Evolutionary conservation across 2,113 vertebrate species (phyloP).

Genomic region (Tenrec ecaudatus): DNA sequence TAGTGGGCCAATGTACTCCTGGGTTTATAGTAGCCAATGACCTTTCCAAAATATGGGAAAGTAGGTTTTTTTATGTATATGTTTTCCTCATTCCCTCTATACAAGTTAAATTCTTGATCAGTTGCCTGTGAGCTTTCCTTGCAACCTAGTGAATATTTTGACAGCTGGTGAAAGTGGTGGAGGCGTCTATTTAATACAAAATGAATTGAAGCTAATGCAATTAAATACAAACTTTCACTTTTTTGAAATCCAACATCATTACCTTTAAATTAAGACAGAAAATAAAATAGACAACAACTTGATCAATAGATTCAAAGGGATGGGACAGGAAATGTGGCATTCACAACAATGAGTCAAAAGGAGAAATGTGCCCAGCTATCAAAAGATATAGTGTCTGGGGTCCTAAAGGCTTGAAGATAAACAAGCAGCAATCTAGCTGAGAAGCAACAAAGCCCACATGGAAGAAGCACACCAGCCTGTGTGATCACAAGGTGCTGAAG

Average conservation of each 20-base stretch:
- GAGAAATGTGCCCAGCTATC: no score
- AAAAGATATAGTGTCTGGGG: no score
- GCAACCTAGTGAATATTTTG: not conserved
- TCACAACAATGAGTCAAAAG: no score
- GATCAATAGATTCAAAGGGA: no score
- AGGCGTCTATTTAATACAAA: not conserved
- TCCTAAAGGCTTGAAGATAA: no score
- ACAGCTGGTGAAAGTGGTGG: not conserved
- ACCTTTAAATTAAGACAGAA: not conserved
- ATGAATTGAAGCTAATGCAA: not conserved
- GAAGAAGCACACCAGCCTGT: no score
- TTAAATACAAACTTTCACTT: not conserved
- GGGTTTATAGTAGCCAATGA: not conserved
- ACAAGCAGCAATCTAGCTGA: no score
- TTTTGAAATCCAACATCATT: not conserved
- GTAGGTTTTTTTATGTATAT: not conserved
- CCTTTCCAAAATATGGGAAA: not conserved
- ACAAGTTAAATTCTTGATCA: not conserved
- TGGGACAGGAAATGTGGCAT: no score
- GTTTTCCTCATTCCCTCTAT: not conserved
- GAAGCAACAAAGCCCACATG: no score
- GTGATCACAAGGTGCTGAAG: no score
- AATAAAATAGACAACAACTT: no score
- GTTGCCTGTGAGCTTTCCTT: no score
- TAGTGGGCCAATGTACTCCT: not conserved